Evolutionary conservation across 2,888 invertebrate genomes (phyloP), one percentile per base, ranked within the genome.

Genomic region (Heteromyza rotundicornis): DNA sequence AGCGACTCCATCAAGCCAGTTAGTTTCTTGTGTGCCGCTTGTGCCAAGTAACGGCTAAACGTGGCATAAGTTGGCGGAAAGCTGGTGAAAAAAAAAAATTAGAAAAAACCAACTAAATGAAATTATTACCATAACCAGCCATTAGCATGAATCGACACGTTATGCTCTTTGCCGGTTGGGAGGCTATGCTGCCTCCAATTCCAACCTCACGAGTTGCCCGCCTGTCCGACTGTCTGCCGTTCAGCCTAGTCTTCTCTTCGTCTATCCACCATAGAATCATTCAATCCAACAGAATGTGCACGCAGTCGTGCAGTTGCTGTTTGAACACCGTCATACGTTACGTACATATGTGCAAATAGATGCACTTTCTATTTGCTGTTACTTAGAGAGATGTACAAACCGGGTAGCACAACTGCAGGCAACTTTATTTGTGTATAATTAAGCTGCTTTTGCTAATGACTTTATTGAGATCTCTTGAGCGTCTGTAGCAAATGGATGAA

Each of bases 391-490:
- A n/a, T n/a, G 40, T n/a, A 2, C 40, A 40, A 8, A 7, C 2
- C 19, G 19, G 47, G 14, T 20, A 2, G 57, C 14, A 17, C 36
- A 40, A 57, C 44, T 27, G 53, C 54, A 50, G n/a, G 32, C 47
- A 47, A 19, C 52, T 59, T 57, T 54, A 27, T 58, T 60, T 55
- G 27, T 52, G 49, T 36, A 60, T 57, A 57, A 60, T 63, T 63
- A 54, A 58, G 60, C 60, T 50, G 57, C 59, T 53, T 57, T 57
- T 54, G 23, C 54, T 63, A 63, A 63, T 60, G 54, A 60, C 60
- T 62, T 50, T 24, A 55, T 57, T 22, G 16, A 23, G 20, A 35
- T 17, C 8, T 27, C 32, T 24, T 44, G 1, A 10, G 40, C 17
- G 36, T 14, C 3, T 40, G 40, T n/a, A 40, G 40, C 14, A 14